These are phyloP conservation scores for Meiosimyza platycephala DNA, from an alignment of 2,888 invertebrate genomes.

Conservation along the genomic window DNA sequence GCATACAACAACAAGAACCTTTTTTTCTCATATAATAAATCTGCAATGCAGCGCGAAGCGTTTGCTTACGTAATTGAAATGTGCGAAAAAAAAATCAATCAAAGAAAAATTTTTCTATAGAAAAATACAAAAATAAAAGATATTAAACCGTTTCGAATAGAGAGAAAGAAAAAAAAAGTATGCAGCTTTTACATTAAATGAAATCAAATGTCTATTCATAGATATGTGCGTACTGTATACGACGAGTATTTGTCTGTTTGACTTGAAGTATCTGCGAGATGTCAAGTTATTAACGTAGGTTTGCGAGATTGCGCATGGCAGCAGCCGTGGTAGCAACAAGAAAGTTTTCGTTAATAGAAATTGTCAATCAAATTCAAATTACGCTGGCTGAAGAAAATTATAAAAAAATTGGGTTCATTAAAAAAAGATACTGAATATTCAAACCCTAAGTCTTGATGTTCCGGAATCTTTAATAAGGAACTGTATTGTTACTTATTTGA, in stretches of 20 bases:
- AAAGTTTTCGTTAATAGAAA: constrained; percentile 26
- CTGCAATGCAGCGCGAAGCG: constrained; percentile 4
- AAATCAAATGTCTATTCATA: constrained; percentile 1
- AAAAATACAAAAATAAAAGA: too few species aligned
- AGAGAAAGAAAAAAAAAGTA: not conserved
- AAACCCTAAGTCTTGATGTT: too few species aligned
- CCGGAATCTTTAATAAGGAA: too few species aligned
- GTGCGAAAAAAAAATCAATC: constrained; percentile 28
- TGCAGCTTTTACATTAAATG: not conserved
- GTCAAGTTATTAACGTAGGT: not conserved
- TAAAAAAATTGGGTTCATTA: not conserved
- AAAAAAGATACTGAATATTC: too few species aligned
- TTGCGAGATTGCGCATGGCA: not conserved
- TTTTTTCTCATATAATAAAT: not conserved
- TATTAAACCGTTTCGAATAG: too few species aligned
- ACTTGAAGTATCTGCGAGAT: constrained; percentile 1
- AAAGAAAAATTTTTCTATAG: not conserved
- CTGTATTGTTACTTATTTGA: too few species aligned
- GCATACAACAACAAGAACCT: constrained; percentile 6
- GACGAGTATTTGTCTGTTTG: not conserved
- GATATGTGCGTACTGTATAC: not conserved
- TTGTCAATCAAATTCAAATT: constrained; percentile 30
- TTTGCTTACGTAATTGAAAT: constrained; percentile 8
- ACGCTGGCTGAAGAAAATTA: constrained; percentile 7
- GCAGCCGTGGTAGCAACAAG: not conserved